These are phyloP conservation scores for Spinus pinus DNA, from an alignment of 2,797 vertebrate species.

Conservation along the genomic window DNA sequence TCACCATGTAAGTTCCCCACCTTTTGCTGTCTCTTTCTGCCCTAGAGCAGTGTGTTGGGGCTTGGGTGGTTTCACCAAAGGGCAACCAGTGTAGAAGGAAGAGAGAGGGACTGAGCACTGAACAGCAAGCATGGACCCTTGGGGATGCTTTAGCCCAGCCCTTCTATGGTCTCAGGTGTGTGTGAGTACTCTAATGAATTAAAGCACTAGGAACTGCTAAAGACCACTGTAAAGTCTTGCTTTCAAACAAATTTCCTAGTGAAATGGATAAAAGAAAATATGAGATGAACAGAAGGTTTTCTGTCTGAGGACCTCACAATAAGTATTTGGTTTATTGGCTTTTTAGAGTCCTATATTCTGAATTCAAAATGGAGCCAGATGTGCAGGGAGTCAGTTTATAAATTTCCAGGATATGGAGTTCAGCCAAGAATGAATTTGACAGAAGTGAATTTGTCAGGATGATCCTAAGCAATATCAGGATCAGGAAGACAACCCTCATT, in stretches of 20 bases:
- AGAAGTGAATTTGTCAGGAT: background rate
- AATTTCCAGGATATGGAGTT: background rate
- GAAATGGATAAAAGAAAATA: background rate
- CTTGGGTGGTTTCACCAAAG: background rate
- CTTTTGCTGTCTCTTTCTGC: background rate
- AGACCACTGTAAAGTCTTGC: background rate
- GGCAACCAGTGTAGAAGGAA: background rate
- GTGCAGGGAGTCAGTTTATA: background rate
- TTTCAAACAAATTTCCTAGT: background rate
- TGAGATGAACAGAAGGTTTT: background rate
- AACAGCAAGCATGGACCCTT: background rate
- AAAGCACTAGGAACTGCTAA: background rate
- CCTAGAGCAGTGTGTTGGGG: background rate
- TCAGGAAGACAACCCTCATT: rapidly evolving
- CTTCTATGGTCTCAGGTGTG: background rate
- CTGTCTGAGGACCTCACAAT: background rate
- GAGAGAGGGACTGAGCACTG: background rate
- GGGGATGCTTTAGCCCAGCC: background rate
- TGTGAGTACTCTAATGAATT: background rate
- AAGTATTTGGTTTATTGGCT: background rate
- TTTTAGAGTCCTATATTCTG: background rate
- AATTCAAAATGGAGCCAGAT: background rate
- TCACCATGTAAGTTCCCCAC: background rate
- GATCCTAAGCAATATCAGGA: rapidly evolving
- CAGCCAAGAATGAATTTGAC: background rate